These are phyloP conservation scores for Heteromormyrus szaboi DNA, from an alignment of 2,797 vertebrate genomes.

Conservation along the genomic window DNA sequence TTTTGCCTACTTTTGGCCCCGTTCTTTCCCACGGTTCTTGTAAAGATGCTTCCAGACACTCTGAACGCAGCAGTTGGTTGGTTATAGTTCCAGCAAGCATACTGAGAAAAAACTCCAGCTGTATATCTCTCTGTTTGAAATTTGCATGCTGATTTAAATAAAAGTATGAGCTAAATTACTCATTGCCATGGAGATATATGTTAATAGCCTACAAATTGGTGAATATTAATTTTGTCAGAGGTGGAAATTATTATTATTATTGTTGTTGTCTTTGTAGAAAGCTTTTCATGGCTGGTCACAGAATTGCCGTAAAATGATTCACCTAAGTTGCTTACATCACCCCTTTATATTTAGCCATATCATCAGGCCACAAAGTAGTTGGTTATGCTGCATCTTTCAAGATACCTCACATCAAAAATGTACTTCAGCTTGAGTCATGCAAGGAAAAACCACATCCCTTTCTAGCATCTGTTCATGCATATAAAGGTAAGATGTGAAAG, in stretches of 20 bases:
- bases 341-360: neutral
- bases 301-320: neutral
- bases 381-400: neutral
- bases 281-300: neutral
- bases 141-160: neutral
- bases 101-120: neutral
- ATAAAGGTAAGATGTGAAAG: neutral
- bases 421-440: neutral
- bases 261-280: neutral
- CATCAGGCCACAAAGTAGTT: neutral
- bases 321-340: neutral
- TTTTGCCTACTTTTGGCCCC: neutral
- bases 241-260: neutral
- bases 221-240: neutral
- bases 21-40: neutral
- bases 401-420: neutral
- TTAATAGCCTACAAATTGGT: neutral
- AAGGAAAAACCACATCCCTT: conserved; percentile 12
- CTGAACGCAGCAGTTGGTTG: neutral
- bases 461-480: neutral
- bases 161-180: neutral
- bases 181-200: neutral
- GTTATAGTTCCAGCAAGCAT: neutral
- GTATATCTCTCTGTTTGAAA: neutral
- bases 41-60: neutral